A percentile compares a stretch with the other conserved stretches of the same genome.
These are phyloP conservation scores for Falco rusticolus DNA, from an alignment of 2,797 vertebrate species.

Conservation along the genomic window DNA sequence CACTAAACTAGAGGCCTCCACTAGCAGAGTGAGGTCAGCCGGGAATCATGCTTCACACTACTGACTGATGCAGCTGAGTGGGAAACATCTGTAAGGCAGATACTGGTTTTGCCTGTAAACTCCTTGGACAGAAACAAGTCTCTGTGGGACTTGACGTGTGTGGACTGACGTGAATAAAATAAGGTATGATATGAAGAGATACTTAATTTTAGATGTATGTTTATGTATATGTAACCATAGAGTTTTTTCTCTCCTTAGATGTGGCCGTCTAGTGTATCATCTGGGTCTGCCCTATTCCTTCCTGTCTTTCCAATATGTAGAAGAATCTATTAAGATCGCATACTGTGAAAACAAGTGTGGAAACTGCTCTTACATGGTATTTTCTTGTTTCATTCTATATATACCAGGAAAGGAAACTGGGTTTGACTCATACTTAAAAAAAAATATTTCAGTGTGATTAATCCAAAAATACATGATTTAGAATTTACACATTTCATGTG, in stretches of 20 bases:
- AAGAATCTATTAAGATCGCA: constrained; percentile 85
- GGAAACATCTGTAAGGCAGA: background rate
- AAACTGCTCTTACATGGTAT: constrained; percentile 86
- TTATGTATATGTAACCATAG: background rate
- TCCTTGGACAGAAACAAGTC: background rate
- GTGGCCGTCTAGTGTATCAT: constrained; percentile 90
- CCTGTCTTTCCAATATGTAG: constrained; percentile 84
- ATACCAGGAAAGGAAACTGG: background rate
- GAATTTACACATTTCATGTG: background rate
- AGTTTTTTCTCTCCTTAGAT: constrained; percentile 77
- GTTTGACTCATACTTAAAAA: background rate
- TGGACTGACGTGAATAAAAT: background rate
- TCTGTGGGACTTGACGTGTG: background rate
- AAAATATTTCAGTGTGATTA: background rate
- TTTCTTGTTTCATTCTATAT: background rate
- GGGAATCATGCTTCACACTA: background rate
- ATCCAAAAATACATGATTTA: background rate
- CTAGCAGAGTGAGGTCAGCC: background rate
- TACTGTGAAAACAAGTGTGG: constrained; percentile 89
- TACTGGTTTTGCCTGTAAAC: background rate
- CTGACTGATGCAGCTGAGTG: fast-evolving
- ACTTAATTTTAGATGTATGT: background rate
- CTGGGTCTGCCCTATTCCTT: constrained; percentile 89
- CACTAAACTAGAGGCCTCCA: background rate
- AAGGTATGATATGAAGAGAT: background rate